These are phyloP conservation scores for Abscondita cerata DNA, from an alignment of 2,888 invertebrate genomes.

Conservation along the genomic window DNA sequence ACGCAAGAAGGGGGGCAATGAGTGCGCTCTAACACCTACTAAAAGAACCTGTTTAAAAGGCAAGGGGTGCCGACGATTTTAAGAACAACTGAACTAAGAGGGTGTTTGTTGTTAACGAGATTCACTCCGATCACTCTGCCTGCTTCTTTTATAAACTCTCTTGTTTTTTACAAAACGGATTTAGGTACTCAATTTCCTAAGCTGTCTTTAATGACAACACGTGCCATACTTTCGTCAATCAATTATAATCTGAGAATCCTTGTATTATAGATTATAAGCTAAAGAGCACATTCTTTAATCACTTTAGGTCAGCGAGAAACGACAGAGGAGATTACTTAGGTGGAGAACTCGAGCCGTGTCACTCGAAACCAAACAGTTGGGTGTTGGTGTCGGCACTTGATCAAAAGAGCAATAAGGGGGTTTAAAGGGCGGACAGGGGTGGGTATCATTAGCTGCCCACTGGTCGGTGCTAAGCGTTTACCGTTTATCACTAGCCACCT, in stretches of 20 bases:
- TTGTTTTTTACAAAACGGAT: constrained; percentile 44
- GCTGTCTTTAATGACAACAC: constrained; percentile 40
- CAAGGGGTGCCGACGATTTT: constrained; percentile 51
- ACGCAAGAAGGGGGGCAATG: constrained; percentile 45
- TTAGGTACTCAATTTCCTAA: constrained; percentile 43
- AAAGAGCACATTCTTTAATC: too few relatives aligned
- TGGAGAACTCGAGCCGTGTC: constrained; percentile 23
- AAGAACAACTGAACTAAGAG: constrained; percentile 56
- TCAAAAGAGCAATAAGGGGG: constrained; percentile 59
- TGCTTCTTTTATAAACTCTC: constrained; percentile 50
- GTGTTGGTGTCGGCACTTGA: constrained; percentile 56
- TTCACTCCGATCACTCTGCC: constrained; percentile 54
- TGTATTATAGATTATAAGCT: neutral
- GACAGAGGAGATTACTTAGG: constrained; percentile 22
- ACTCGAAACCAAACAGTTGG: constrained; percentile 35
- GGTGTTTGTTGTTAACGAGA: constrained; percentile 60
- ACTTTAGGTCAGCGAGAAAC: constrained; percentile 25
- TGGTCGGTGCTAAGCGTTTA: constrained; percentile 54
- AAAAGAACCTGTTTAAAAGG: constrained; percentile 53
- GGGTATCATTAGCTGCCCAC: constrained; percentile 58
- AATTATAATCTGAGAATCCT: neutral
- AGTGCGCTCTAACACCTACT: constrained; percentile 52
- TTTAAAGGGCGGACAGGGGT: constrained; percentile 56
- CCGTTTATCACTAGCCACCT: constrained; percentile 58
- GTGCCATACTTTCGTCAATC: constrained; percentile 16